Evolutionary conservation across 2,888 invertebrate species (phyloP).

Genomic region (Drosophila limbata): DNA sequence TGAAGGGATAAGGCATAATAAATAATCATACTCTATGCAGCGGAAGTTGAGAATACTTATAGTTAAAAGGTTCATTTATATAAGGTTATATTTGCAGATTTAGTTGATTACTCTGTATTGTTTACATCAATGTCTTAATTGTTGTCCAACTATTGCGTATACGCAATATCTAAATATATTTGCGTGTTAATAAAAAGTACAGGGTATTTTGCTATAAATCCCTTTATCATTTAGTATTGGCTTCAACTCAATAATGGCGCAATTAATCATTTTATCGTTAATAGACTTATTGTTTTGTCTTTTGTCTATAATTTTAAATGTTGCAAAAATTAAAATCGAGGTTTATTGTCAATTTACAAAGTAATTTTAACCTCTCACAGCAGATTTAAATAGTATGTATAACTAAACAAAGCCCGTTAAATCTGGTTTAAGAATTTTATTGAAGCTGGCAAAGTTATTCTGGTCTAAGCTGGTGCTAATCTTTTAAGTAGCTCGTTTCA

Average conservation of each 20-base stretch:
- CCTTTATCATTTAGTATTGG: neutral
- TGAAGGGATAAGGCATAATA: slow-evolving; percentile 7
- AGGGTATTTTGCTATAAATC: neutral
- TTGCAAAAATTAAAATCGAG: neutral
- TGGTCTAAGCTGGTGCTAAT: neutral
- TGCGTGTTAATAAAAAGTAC: neutral
- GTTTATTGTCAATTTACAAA: neutral
- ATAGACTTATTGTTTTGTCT: slow-evolving; percentile 2
- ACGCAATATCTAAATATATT: neutral
- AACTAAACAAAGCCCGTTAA: neutral
- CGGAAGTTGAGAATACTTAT: neutral
- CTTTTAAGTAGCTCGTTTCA: slow-evolving; percentile 40
- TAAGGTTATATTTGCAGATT: neutral
- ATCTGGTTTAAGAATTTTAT: neutral
- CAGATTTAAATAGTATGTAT: neutral
- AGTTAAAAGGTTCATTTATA: neutral
- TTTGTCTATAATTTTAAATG: neutral
- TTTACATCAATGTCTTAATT: neutral
- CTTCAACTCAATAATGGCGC: neutral
- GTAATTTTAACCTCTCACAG: neutral
- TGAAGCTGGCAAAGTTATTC: neutral
- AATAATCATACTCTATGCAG: slow-evolving; percentile 8
- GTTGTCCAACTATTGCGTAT: neutral
- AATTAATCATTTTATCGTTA: slow-evolving; percentile 13
- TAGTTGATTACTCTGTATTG: neutral